Conservation (phyloP, 1,140 invertebrate species). For the Hestina assimilis region DNA sequence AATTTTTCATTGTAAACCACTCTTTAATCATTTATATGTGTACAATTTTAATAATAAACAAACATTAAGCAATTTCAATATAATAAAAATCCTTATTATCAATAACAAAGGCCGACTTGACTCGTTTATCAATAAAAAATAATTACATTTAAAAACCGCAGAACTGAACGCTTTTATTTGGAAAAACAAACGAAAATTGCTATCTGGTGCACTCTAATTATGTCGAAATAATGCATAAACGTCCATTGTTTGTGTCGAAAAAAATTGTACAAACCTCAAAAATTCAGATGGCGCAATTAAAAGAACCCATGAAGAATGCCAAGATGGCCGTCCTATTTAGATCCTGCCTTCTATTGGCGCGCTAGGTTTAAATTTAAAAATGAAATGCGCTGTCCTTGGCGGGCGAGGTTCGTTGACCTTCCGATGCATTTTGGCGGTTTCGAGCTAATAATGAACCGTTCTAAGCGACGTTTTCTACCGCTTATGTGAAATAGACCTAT, state of each 20-base stretch:
- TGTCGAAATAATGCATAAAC: conserved; percentile 52
- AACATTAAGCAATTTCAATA: too few relatives aligned
- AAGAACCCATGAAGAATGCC: conserved; percentile 51
- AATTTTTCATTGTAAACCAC: too few relatives aligned
- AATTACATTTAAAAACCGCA: conserved; percentile 3
- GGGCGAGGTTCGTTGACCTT: conserved; percentile 70
- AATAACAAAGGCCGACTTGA: not conserved
- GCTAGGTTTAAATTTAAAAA: conserved; percentile 74
- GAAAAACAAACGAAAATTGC: conserved; percentile 22
- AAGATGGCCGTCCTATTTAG: conserved; percentile 63
- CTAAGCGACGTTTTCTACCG: conserved; percentile 28
- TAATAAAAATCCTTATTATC: too few relatives aligned
- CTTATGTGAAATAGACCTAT: conserved; percentile 41
- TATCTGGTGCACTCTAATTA: conserved; percentile 49
- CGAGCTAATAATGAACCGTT: conserved; percentile 39
- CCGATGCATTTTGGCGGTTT: conserved; percentile 76
- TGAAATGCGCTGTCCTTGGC: conserved; percentile 76
- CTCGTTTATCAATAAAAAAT: not conserved
- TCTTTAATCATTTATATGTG: not conserved
- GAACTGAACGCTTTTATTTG: conserved; percentile 10
- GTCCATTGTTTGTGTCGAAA: conserved; percentile 51
- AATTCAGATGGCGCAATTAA: conserved; percentile 55
- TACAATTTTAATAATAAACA: too few relatives aligned
- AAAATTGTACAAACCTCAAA: conserved; percentile 36
- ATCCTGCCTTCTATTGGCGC: conserved; percentile 65